These are phyloP conservation scores for Napeogenes inachia DNA, from an alignment of 2,888 invertebrate species.

Conservation along the genomic window DNA sequence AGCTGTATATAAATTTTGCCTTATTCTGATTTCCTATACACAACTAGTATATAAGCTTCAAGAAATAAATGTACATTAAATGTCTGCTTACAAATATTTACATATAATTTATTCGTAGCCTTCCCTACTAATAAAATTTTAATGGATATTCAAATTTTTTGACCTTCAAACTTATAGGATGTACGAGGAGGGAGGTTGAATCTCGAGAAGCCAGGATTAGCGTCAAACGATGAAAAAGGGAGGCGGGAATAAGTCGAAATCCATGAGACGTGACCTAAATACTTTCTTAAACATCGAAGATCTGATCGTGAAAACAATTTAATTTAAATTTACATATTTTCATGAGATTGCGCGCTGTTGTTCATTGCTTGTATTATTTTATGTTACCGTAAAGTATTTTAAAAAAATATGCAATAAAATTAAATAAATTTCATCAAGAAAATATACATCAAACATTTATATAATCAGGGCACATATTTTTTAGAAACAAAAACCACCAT, in stretches of 20 bases:
- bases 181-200: slow-evolving; percentile 46
- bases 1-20: too few species aligned
- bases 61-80: not conserved
- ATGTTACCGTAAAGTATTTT: not conserved
- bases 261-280: slow-evolving; percentile 74
- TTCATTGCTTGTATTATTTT: slow-evolving; percentile 10
- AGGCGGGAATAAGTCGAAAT: slow-evolving; percentile 73
- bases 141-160: slow-evolving; percentile 26
- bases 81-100: not conserved
- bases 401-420: too few species aligned
- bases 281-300: slow-evolving; percentile 70
- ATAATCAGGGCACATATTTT: too few species aligned
- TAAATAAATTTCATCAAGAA: too few species aligned
- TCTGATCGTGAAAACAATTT: slow-evolving; percentile 72
- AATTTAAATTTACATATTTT: slow-evolving; percentile 58
- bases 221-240: slow-evolving; percentile 75
- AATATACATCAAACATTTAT: too few species aligned
- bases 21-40: too few species aligned
- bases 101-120: not conserved
- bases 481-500: too few species aligned
- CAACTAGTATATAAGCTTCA: too few species aligned
- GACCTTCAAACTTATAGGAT: slow-evolving; percentile 48
- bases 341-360: slow-evolving; percentile 44
- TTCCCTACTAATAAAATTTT: not conserved
- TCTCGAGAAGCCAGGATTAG: slow-evolving; percentile 70